phyloP scores from a whole-genome alignment of 37 sponge, comb jelly and placozoan species.

The Beroe forskalii region DNA sequence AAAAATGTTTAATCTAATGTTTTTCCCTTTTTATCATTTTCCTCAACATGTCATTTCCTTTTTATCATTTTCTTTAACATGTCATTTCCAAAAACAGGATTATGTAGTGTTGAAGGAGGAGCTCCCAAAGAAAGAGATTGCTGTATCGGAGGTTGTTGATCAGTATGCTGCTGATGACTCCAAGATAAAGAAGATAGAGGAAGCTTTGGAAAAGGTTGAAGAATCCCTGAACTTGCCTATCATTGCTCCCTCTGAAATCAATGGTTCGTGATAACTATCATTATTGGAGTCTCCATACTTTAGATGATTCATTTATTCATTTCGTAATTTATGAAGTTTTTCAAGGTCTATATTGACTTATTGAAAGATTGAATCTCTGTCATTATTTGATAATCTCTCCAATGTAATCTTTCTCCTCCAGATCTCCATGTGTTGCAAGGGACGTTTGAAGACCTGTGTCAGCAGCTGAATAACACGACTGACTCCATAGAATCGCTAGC shows the following conservation, averaged over 20 bases:
- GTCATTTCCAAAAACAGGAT: background rate
- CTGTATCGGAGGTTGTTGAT: background rate
- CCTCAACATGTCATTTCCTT: too few relatives aligned
- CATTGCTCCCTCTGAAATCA: background rate
- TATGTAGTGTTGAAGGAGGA: background rate
- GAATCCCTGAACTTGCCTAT: conserved; percentile 18
- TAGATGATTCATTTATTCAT: too few relatives aligned
- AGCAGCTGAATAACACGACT: background rate
- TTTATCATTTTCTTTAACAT: too few relatives aligned
- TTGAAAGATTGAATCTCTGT: too few relatives aligned
- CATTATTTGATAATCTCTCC: too few relatives aligned
- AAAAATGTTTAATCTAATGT: too few relatives aligned
- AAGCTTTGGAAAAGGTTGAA: background rate
- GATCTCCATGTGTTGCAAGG: background rate
- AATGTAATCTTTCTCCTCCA: too few relatives aligned
- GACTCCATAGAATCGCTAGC: background rate
- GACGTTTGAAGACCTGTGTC: background rate
- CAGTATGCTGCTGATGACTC: conserved; percentile 17
- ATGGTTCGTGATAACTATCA: background rate
- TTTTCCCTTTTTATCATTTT: too few relatives aligned
- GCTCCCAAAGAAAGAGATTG: background rate
- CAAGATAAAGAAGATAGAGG: background rate
- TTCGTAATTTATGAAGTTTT: too few relatives aligned
- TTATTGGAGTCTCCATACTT: too few relatives aligned
- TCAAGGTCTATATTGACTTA: too few relatives aligned